Percentiles rank a stretch among this genome's conserved stretches.
Evolutionary conservation across 2,888 invertebrate genomes (phyloP).

Genomic region (Tetranychus truncatus): DNA sequence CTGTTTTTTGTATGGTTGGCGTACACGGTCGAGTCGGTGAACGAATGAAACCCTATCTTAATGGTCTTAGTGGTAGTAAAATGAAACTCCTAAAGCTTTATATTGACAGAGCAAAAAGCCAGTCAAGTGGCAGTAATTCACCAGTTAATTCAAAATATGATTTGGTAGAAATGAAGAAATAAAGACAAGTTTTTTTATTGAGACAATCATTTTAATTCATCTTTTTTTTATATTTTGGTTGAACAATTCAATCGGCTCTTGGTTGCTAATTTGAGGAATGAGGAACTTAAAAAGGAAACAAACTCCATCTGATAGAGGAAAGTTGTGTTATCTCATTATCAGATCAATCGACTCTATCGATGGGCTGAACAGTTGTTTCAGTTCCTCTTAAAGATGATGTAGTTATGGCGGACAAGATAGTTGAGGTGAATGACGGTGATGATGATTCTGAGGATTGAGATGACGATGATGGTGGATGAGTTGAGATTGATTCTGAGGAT

Average conservation of each 20-base stretch:
- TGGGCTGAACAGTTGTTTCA: not conserved
- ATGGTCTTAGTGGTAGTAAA: constrained; percentile 68
- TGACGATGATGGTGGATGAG: not conserved
- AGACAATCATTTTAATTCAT: too few relatives aligned
- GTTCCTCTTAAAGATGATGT: not conserved
- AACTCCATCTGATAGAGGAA: not conserved
- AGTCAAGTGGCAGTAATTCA: constrained; percentile 12
- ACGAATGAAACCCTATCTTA: constrained; percentile 58
- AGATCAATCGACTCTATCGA: not conserved
- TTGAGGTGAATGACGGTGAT: not conserved
- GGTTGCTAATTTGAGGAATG: too few relatives aligned
- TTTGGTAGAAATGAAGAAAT: too few relatives aligned
- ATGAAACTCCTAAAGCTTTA: constrained; percentile 57
- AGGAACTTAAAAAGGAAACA: too few relatives aligned
- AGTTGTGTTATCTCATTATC: not conserved
- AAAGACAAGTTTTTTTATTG: too few relatives aligned
- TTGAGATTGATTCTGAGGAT: not conserved
- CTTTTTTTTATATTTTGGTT: too few relatives aligned
- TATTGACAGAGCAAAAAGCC: constrained; percentile 42
- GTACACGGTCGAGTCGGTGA: constrained; percentile 75
- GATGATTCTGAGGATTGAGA: not conserved
- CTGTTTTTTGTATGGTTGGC: constrained; percentile 91
- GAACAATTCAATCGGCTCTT: too few relatives aligned
- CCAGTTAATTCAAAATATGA: not conserved
- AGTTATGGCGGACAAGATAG: not conserved